Conservation (phyloP, 2,797 vertebrate species). For the Uromys caudimaculatus region DNA sequence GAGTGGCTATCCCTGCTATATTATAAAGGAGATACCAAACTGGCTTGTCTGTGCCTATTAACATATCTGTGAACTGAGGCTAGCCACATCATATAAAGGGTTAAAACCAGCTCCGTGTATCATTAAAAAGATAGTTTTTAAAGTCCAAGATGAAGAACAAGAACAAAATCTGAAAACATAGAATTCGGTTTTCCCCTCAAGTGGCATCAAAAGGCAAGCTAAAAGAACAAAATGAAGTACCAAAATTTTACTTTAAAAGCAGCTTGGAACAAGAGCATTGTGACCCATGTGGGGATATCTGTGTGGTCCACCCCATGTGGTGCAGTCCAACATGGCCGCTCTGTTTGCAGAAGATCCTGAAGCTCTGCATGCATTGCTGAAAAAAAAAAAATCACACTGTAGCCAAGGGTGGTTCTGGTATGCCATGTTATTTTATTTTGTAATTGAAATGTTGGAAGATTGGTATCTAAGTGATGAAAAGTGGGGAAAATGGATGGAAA, state of each 20-base stretch:
- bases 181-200: conserved; percentile 30
- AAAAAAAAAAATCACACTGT: conserved; percentile 39
- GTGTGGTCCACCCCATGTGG: not conserved
- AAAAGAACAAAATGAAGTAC: not conserved
- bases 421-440: not conserved
- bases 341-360: not conserved
- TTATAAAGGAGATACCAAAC: conserved; percentile 46
- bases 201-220: not conserved
- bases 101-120: not conserved
- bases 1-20: conserved; percentile 42
- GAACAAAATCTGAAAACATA: conserved; percentile 1
- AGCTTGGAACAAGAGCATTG: not conserved
- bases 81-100: not conserved
- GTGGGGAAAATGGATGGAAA: not conserved
- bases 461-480: not conserved
- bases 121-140: conserved; percentile 25
- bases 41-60: conserved; percentile 28
- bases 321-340: not conserved
- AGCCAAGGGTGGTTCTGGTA: not conserved
- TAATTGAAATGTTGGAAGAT: conserved; percentile 21
- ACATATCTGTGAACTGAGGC: not conserved
- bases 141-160: not conserved
- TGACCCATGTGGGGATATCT: not conserved
- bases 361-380: not conserved
- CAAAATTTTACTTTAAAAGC: conserved; percentile 38